Evolutionary conservation across 2,888 invertebrate genomes (phyloP), one percentile per base, ranked within the genome.

Genomic region (Sialis fuliginosa): DNA sequence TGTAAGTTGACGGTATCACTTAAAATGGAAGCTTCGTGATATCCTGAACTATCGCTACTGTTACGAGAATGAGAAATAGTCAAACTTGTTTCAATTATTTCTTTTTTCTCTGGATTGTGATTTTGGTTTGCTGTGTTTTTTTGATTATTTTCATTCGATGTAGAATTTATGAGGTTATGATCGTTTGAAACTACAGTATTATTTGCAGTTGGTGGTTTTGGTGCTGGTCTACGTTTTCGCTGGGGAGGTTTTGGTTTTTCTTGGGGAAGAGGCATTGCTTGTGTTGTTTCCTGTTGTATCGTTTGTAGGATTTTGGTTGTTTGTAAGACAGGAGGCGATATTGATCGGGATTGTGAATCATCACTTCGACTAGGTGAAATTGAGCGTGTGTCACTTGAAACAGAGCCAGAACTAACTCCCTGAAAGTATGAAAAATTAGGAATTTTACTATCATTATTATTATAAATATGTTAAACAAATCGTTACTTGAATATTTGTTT

Each of bases 21-120:
- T 44, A 72, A 65, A 45, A 76, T 71, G 6, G 79, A 79, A 1
- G 79, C 74, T 58, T 81, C 81, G 59, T 81, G 80, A 58, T 80
- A 80, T 1, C 80, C 81, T 48, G 78, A 79, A 54, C 80, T 81
- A 59, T 81, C 81, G 51, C 80, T 80, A 61, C 79, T 79, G 57
- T 79, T 79, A 51, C 81, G 67, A 39, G 79, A 80, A 67, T 81
- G 80, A 55, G 72, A 73, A 50, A 75, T 73, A 39, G 72, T 63
- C 56, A 76, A 56, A 50, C 62, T 60, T 44, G 58, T 50, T 33
- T 40, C 48, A 47, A 37, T 56, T 43, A 51, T 56, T 58, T 13
- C 22, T 22, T 22, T 44, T 37, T 31, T 44, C 5, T 13, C 49
- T 30, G 50, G 39, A 7, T 49, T 52, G 32, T 52, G 53, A 8